Evolutionary conservation across 2,113 vertebrate species (phyloP).

Genomic region (Syngnathus floridae): DNA sequence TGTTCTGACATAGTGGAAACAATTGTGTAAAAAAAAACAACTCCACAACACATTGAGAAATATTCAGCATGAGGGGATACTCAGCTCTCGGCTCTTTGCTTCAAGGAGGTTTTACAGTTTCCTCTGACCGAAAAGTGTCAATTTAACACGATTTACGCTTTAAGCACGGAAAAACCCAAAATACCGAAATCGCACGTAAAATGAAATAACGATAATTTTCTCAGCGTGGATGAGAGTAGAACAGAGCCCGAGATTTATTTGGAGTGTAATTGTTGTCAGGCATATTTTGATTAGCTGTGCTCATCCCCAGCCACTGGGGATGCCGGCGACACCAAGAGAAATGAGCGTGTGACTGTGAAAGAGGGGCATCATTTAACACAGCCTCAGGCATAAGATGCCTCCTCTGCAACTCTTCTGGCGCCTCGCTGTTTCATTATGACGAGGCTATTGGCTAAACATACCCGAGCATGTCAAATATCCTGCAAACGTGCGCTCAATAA

Average conservation of each 20-base stretch:
- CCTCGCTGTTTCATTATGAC: slow-evolving; percentile 75
- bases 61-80: slow-evolving; percentile 4
- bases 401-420: slow-evolving; percentile 61
- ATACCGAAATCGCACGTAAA: slow-evolving; percentile 2
- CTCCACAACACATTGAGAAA: slow-evolving; percentile 1
- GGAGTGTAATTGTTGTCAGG: slow-evolving; percentile 24
- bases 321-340: slow-evolving; percentile 67
- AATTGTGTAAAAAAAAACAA: slow-evolving; percentile 12
- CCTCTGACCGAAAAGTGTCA: neutral
- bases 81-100: neutral
- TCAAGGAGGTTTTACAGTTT: neutral
- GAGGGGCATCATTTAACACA: slow-evolving; percentile 68
- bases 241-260: slow-evolving; percentile 11
- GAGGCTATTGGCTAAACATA: slow-evolving; percentile 73
- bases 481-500: slow-evolving; percentile 72
- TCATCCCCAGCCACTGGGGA: slow-evolving; percentile 38
- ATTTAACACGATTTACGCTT: slow-evolving; percentile 6
- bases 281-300: slow-evolving; percentile 34
- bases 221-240: neutral
- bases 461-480: slow-evolving; percentile 75
- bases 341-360: slow-evolving; percentile 66
- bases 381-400: slow-evolving; percentile 61
- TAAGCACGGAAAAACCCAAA: neutral
- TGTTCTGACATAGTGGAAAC: slow-evolving; percentile 16
- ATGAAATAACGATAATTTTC: neutral